phyloP scores from a whole-genome alignment of 2,888 invertebrate species.

The Eristalinus aeneus region DNA sequence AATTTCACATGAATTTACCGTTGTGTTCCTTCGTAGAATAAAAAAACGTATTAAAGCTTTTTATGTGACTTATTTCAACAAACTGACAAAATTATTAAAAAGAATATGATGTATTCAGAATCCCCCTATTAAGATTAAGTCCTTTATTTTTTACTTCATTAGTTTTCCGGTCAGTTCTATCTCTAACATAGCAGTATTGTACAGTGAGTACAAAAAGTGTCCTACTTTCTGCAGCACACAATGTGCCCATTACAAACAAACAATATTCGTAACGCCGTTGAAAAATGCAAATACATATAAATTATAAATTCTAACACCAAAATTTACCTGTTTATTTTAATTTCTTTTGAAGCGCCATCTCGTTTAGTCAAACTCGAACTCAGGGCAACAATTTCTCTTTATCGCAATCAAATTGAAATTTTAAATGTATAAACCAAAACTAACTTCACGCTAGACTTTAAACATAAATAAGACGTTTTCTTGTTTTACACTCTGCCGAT shows the following conservation, averaged over 20 bases:
- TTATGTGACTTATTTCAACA: too few relatives aligned
- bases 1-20: too few relatives aligned
- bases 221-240: conserved; percentile 38
- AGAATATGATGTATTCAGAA: too few relatives aligned
- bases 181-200: background rate
- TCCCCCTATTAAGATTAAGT: too few relatives aligned
- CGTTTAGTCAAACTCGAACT: conserved; percentile 19
- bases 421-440: conserved; percentile 46
- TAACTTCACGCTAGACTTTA: conserved; percentile 30
- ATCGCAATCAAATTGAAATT: conserved; percentile 17
- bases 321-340: conserved; percentile 55
- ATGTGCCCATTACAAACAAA: background rate
- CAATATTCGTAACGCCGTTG: conserved; percentile 1
- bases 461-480: conserved; percentile 42
- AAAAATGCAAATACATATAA: conserved; percentile 25
- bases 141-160: background rate
- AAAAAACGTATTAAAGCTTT: too few relatives aligned
- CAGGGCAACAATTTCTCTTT: conserved; percentile 38
- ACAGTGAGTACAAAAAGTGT: conserved; percentile 30
- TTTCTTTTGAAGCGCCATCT: conserved; percentile 52
- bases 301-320: conserved; percentile 48
- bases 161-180: background rate
- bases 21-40: too few relatives aligned
- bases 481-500: background rate
- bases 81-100: too few relatives aligned